Conservation (phyloP, 2,888 invertebrate genomes). For the Agriopis leucophaearia region DNA sequence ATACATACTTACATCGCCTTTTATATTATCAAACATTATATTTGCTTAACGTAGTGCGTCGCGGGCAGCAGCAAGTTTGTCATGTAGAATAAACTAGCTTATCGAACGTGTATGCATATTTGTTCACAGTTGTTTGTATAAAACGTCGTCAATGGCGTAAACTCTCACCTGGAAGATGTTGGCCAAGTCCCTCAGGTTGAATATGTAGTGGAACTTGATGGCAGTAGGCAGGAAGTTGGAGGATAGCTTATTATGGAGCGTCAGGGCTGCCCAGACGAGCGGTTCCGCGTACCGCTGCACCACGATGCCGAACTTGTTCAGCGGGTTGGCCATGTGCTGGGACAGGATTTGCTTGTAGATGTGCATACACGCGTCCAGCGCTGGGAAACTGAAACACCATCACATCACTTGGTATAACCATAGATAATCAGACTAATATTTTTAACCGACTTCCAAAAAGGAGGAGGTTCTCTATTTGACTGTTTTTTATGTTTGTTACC, state of each 20-base stretch:
- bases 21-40: no score
- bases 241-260: conserved; percentile 91
- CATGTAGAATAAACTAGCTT: no score
- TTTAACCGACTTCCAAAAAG: no score
- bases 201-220: conserved; percentile 97
- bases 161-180: conserved; percentile 95
- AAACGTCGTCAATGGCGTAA: not conserved
- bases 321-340: conserved; percentile 90
- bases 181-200: conserved; percentile 96
- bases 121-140: no score
- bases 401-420: not conserved
- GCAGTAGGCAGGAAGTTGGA: conserved; percentile 96
- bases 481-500: no score
- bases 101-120: no score
- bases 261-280: conserved; percentile 90
- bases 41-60: no score
- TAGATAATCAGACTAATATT: no score
- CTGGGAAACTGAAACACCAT: conserved; percentile 89
- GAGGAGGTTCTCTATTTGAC: no score
- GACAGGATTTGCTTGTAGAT: conserved; percentile 94
- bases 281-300: conserved; percentile 87
- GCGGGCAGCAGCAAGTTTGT: no score
- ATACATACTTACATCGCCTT: no score
- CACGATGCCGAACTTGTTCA: conserved; percentile 88
- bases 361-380: conserved; percentile 91